Conservation (phyloP, 2,888 invertebrate genomes). For the Sarcophaga caerulescens region DNA sequence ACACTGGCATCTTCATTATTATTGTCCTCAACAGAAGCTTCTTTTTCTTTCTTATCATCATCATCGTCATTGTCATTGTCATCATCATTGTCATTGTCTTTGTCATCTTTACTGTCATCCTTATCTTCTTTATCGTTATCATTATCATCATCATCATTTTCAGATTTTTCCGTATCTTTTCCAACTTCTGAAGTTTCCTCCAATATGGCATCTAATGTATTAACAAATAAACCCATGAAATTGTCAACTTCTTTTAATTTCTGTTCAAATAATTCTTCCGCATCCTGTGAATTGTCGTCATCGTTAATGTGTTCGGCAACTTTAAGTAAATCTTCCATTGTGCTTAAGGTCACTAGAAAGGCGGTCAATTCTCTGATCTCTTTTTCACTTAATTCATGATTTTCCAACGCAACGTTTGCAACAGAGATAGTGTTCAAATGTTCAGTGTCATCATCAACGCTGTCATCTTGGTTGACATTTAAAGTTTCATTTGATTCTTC, state of each 20-base stretch:
- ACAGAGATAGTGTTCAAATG: no score
- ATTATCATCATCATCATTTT: not conserved
- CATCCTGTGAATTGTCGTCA: not conserved
- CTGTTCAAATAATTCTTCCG: not conserved
- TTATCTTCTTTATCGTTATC: slow-evolving; percentile 8
- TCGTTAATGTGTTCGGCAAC: not conserved
- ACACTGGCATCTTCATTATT: not conserved
- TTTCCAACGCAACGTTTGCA: not conserved
- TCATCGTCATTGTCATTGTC: not conserved
- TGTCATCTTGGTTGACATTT: no score
- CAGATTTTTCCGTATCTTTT: not conserved
- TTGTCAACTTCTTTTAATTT: slow-evolving; percentile 18
- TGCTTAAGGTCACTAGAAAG: slow-evolving; percentile 7
- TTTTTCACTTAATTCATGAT: slow-evolving; percentile 7
- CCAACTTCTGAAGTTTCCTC: not conserved
- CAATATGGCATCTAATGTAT: not conserved
- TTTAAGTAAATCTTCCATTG: slow-evolving; percentile 6
- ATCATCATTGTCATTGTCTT: not conserved
- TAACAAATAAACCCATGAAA: not conserved
- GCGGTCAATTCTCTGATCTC: slow-evolving; percentile 31
- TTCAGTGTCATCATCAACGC: not conserved
- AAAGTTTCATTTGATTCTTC: no score
- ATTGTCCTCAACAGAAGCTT: not conserved
- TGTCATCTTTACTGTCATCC: slow-evolving; percentile 2
- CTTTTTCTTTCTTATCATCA: slow-evolving; percentile 8